Percentiles rank a stretch among this genome's conserved stretches.
These are phyloP conservation scores for Episyrphus balteatus DNA, from an alignment of 1,140 invertebrate genomes.

Conservation along the genomic window DNA sequence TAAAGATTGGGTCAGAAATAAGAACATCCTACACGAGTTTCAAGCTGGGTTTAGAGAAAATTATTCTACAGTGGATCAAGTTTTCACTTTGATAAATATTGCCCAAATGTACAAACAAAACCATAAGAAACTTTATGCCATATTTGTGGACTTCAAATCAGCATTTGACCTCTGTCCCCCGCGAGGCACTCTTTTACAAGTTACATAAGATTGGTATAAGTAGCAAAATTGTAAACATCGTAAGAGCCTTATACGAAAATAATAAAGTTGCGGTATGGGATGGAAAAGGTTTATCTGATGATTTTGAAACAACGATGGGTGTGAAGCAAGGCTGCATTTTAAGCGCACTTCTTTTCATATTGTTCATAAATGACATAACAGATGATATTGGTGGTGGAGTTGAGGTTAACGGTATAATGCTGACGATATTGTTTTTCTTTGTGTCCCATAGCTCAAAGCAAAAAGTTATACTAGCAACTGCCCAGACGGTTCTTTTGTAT, in stretches of 20 bases:
- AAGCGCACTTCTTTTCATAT: neutral
- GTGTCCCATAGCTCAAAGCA: neutral
- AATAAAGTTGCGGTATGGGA: neutral
- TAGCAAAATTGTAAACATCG: neutral
- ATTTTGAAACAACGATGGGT: neutral
- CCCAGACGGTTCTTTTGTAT: too few species aligned
- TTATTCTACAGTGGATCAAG: slow-evolving; percentile 13
- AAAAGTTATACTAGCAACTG: too few species aligned
- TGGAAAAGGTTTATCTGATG: neutral
- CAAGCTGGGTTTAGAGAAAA: slow-evolving; percentile 16
- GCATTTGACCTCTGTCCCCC: neutral
- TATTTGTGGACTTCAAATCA: neutral
- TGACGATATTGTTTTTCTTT: neutral
- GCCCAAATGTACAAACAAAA: neutral
- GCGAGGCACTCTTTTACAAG: neutral
- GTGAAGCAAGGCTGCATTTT: neutral
- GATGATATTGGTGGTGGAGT: neutral
- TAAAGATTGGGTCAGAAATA: slow-evolving; percentile 9
- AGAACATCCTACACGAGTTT: slow-evolving; percentile 6
- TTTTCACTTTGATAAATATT: slow-evolving; percentile 11
- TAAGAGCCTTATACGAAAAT: neutral
- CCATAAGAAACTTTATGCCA: neutral
- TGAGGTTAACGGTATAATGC: neutral
- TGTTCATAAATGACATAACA: neutral
- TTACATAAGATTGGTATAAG: neutral